A percentile compares a stretch with the other conserved stretches of the same genome.
Conservation (phyloP, 2,797 vertebrate genomes). For the Takifugu ocellatus region DNA sequence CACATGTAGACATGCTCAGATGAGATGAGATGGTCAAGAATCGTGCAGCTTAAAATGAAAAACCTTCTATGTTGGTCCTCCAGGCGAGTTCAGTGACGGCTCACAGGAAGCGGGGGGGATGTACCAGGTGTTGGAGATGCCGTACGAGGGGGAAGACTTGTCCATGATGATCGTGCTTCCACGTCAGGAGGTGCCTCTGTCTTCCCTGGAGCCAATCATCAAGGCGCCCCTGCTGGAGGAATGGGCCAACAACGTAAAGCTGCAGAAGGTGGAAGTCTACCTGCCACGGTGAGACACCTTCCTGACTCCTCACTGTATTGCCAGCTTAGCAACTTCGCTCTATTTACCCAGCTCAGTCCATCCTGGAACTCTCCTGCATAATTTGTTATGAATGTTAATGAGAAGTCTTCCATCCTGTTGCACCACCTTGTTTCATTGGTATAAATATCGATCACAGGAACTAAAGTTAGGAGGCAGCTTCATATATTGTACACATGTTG, state of each 20-base stretch:
- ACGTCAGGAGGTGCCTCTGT: constrained; percentile 93
- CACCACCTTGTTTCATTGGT: too few relatives aligned
- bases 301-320: too few relatives aligned
- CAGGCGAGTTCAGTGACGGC: constrained; percentile 97
- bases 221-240: constrained; percentile 91
- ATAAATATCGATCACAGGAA: too few relatives aligned
- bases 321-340: too few relatives aligned
- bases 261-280: constrained; percentile 96
- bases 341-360: too few relatives aligned
- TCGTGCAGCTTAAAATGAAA: background rate
- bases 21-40: too few relatives aligned
- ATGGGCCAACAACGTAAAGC: constrained; percentile 95
- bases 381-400: too few relatives aligned
- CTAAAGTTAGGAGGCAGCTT: too few relatives aligned
- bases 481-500: too few relatives aligned
- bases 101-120: constrained; percentile 95
- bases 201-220: constrained; percentile 88
- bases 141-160: constrained; percentile 91
- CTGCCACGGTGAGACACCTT: constrained; percentile 83
- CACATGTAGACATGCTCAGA: too few relatives aligned
- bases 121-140: constrained; percentile 97
- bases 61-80: background rate
- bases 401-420: too few relatives aligned
- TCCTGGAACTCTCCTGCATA: too few relatives aligned
- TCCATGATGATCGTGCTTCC: constrained; percentile 95